Evolutionary conservation across 1,140 invertebrate genomes (phyloP).

Genomic region (Hyposmocoma kahamanoa): DNA sequence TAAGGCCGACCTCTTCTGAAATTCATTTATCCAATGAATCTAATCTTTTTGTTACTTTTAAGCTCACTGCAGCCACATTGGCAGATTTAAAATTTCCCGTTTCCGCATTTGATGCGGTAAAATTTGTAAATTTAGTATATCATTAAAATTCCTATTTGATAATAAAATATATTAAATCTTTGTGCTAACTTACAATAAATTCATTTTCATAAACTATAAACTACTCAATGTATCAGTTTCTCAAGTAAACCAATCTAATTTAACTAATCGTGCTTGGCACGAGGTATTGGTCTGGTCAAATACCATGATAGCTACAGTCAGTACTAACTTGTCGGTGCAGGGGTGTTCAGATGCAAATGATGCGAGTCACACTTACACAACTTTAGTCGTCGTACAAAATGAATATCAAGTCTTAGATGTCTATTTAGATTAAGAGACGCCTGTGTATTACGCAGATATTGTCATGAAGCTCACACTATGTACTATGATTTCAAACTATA

Average conservation of each 20-base stretch:
- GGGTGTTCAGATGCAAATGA: no score
- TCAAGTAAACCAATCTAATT: constrained; percentile 51
- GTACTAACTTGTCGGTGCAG: constrained; percentile 12
- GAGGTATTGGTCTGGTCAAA: constrained; percentile 54
- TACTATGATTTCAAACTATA: no score
- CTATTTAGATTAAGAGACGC: no score
- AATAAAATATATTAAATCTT: constrained; percentile 74
- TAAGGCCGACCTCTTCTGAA: constrained; percentile 6
- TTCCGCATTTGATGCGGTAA: constrained; percentile 53
- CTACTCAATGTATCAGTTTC: constrained; percentile 44
- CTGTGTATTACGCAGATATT: constrained; percentile 36
- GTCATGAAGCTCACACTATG: constrained; percentile 43
- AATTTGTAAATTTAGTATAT: constrained; percentile 64
- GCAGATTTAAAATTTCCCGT: constrained; percentile 37
- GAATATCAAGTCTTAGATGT: constrained; percentile 58
- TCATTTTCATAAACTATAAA: constrained; percentile 68
- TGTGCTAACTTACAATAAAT: constrained; percentile 73
- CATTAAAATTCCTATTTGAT: constrained; percentile 67
- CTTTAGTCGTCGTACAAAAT: constrained; percentile 25
- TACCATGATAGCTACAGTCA: constrained; percentile 35
- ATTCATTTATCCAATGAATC: not conserved
- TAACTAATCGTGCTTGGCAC: constrained; percentile 54
- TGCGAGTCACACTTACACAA: constrained; percentile 22
- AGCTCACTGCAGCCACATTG: constrained; percentile 50
- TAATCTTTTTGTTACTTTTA: constrained; percentile 17